A percentile compares a stretch with the other conserved stretches of the same genome.
phyloP scores from a whole-genome alignment of 2,888 invertebrate genomes.

The Entomobrya multifasciata region DNA sequence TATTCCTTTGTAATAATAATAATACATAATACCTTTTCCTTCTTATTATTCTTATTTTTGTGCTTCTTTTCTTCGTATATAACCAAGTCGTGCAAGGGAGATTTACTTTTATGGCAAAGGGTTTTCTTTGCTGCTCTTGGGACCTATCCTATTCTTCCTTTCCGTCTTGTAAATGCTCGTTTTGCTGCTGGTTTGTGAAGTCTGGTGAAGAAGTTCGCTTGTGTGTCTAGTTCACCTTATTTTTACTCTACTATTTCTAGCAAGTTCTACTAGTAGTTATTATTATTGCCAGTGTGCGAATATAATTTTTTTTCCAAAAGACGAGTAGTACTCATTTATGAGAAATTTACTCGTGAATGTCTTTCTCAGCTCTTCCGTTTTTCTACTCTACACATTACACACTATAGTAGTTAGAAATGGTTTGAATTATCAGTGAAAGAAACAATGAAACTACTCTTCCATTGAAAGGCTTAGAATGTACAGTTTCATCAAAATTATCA shows the following conservation, averaged over 20 bases:
- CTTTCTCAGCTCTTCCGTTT: conserved; percentile 18
- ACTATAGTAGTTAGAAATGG: neutral
- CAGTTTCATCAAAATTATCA: conserved; percentile 49
- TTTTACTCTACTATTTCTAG: neutral
- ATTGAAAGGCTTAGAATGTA: conserved; percentile 35
- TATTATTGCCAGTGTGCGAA: neutral
- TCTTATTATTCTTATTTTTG: neutral
- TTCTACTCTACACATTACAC: neutral
- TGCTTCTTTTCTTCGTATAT: conserved; percentile 9
- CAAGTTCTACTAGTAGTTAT: neutral
- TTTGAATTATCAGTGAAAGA: neutral
- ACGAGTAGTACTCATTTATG: conserved; percentile 16
- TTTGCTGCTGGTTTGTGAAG: neutral
- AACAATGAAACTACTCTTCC: conserved; percentile 46
- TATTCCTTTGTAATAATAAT: conserved; percentile 34
- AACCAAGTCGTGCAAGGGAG: conserved; percentile 29
- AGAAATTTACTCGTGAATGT: neutral
- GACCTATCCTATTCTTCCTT: conserved; percentile 25
- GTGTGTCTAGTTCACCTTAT: neutral
- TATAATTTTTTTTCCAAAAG: neutral
- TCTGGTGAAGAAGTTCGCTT: neutral
- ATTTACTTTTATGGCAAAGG: conserved; percentile 40
- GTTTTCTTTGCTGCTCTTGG: neutral
- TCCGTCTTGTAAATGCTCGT: conserved; percentile 17
- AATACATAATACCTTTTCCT: neutral